A percentile compares a stretch with the other conserved stretches of the same genome.
Conservation (phyloP, 2,888 invertebrate genomes). For the Tiliacea aurago region DNA sequence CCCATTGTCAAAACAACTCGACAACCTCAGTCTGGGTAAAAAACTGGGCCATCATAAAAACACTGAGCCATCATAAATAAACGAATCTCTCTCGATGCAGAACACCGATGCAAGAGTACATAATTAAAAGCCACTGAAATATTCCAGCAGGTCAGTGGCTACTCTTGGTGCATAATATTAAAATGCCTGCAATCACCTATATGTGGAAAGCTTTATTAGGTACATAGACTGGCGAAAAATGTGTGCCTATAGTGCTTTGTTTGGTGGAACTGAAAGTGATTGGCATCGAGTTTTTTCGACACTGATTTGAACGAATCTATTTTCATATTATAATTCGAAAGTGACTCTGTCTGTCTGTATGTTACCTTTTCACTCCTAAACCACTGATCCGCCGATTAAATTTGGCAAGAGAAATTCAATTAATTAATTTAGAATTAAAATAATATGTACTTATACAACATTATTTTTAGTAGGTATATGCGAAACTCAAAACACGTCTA, state of each 20-base stretch:
- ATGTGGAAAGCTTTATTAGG: constrained; percentile 32
- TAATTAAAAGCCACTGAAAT: constrained; percentile 59
- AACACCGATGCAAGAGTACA: constrained; percentile 51
- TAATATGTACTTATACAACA: no score
- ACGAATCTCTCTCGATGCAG: constrained; percentile 32
- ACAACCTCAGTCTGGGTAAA: not conserved
- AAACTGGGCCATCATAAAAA: constrained; percentile 32
- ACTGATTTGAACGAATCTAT: not conserved
- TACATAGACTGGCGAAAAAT: constrained; percentile 13
- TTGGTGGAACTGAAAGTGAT: not conserved
- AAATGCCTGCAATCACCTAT: constrained; percentile 56
- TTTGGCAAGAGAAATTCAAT: no score
- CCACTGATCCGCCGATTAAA: no score
- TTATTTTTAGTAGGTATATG: no score
- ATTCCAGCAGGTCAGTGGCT: constrained; percentile 43
- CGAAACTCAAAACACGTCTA: no score
- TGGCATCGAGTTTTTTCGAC: constrained; percentile 8
- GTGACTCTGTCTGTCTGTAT: not conserved
- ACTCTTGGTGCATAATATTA: constrained; percentile 57
- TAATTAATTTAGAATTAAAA: no score
- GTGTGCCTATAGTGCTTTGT: constrained; percentile 2
- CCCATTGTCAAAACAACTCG: not conserved
- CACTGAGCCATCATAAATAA: constrained; percentile 37
- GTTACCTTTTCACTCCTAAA: no score
- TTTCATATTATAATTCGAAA: not conserved